A percentile compares a stretch with the other conserved stretches of the same genome.
These are phyloP conservation scores for Glaucopsyche alexis DNA, from an alignment of 2,888 invertebrate species.

Conservation along the genomic window DNA sequence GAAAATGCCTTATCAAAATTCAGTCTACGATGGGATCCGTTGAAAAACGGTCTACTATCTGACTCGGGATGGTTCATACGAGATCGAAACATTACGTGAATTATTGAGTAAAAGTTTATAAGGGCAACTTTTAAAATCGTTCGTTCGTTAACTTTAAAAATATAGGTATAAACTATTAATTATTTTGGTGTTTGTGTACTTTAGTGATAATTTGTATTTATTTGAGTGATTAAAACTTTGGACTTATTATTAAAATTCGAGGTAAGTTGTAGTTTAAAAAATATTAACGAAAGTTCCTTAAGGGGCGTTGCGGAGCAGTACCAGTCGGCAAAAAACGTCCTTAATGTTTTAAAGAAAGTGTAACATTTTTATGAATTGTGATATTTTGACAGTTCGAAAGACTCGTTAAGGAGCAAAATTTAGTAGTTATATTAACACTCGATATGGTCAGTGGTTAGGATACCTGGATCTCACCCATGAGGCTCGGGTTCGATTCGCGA, in stretches of 20 bases:
- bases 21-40: slow-evolving; percentile 4
- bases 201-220: not conserved
- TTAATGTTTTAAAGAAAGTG: no score
- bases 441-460: no score
- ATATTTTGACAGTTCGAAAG: no score
- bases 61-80: not conserved
- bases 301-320: no score
- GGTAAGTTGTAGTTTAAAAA: not conserved
- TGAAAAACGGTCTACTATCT: not conserved
- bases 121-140: not conserved
- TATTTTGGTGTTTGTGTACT: not conserved
- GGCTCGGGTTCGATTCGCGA: no score
- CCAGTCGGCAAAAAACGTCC: no score
- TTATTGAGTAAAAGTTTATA: not conserved
- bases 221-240: not conserved
- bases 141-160: not conserved
- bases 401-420: no score
- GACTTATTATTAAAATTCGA: not conserved
- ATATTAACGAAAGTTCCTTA: no score
- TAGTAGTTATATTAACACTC: no score
- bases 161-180: not conserved
- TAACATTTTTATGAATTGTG: no score
- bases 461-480: no score
- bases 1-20: not conserved
- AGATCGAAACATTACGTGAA: slow-evolving; percentile 7